Evolutionary conservation across 2,797 vertebrate species (phyloP), one percentile per base, ranked within the genome.

Genomic region (Sebastes matsubarae): DNA sequence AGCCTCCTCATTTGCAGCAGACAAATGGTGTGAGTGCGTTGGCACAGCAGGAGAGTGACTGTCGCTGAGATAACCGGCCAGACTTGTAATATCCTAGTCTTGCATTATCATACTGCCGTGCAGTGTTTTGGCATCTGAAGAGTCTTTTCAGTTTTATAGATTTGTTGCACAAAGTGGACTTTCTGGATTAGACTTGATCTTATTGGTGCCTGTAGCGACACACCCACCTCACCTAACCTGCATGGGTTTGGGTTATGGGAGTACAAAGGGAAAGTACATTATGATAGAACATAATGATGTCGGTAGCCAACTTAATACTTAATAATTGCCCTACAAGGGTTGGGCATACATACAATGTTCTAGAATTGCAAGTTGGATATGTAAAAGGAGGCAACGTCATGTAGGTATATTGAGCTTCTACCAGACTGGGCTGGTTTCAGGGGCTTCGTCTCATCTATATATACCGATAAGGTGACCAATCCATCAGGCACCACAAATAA

Each of bases 31-130:
- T 29, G 14, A 46, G 42, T 46, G 70, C 24, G 0, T 65, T 77
- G 6, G 57, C 61, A 72, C 81, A 84, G 66, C 70, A 38, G 68
- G 55, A 54, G 54, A 61, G 63, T 52, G 13, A 65, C 9, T 50
- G 54, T 63, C 2, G 9, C 24, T 3, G 24, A 57, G 70, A 69
- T 66, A 72, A 71, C 54, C 18, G 14, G 30, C 29, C 72, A 58
- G 27, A 64, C 67, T 57, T 75, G n/a, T 77, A 72, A 72, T 72
- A 75, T 75, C 65, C 50, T 34, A 13, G 55, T 77, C 36, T 79
- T 38, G 54, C 27, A 68, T 77, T 67, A 59, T 64, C 67, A 25
- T 70, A 25, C 30, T 61, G 18, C 10, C 13, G 0, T 73, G 38
- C 27, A 8, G 32, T 66, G 6, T 73, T 77, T 72, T 80, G 57